Evolutionary conservation across 1,140 invertebrate genomes (phyloP), one percentile per base, ranked within the genome.

Genomic region (Camponotus pennsylvanicus): DNA sequence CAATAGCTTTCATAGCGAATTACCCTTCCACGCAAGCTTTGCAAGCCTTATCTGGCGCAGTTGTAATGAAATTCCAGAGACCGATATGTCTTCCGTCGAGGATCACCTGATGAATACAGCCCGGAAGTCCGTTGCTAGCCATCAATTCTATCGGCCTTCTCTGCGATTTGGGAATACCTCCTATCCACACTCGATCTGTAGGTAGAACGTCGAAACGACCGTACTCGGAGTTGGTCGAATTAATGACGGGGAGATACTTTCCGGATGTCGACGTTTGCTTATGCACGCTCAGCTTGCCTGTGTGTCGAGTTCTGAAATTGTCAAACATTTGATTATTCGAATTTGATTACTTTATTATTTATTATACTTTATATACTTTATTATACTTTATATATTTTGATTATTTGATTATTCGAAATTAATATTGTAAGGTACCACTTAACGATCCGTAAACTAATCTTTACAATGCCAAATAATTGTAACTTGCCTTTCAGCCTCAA

Each of bases 1-100:
- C 49, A 63, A 71, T 55, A 82, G 15, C 3, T 59, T 59, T 45
- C 7, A 78, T 0, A 15, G 9, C 3, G 5, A 75, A 79, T 94
- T 95, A 97, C 97, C 97, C 97, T 94, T 97, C 97, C 13, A 96
- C 96, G 88, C 98, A 98, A 18, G 97, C 97, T 64, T 95, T 95
- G 92, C 98, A 99, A 8, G 96, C 96, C 82, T 96, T 95, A 87
- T 96, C 96, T n/a, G 95, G 93, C 40, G 95, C 93, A 82, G 97
- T 96, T 45, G 96, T 95, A 1, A 95, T 85, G 92, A 99, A 99
- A 94, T 99, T 98, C 98, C 98, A 99, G 0, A 99, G 95, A 0
- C 98, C 98, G 64, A 99, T 95, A 0, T 96, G 96, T 45, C 97
- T 96, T 6, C 97, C 97, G 94, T 99, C 98, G 1, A 98, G 95